Conservation (phyloP, 2,797 vertebrate species). For the Antrozous pallidus region DNA sequence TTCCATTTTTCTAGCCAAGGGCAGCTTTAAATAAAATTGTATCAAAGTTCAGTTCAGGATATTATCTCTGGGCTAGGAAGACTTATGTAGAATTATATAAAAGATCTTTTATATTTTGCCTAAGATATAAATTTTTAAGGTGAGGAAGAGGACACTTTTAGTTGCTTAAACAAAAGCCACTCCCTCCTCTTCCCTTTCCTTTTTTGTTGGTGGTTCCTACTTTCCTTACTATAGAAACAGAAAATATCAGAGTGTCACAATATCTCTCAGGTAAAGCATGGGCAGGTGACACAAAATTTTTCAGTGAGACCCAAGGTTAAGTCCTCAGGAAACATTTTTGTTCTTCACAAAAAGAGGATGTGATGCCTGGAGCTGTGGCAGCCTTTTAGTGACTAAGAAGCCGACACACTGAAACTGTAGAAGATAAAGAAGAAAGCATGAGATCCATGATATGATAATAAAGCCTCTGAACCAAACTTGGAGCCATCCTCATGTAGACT, state of each 20-base stretch:
- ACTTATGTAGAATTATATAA: background rate
- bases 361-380: background rate
- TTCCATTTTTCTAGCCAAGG: background rate
- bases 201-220: background rate
- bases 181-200: background rate
- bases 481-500: background rate
- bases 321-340: background rate
- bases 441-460: background rate
- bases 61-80: conserved; percentile 9
- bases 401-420: background rate
- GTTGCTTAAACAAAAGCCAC: background rate
- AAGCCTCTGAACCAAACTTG: background rate
- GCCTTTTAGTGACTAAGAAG: background rate
- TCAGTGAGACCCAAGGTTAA: background rate
- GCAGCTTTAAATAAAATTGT: conserved; percentile 44
- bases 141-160: background rate
- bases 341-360: background rate
- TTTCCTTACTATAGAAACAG: background rate
- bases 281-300: background rate
- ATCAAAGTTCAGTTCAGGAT: background rate
- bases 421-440: background rate
- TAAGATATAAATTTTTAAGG: background rate
- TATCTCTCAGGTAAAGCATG: background rate
- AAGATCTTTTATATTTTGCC: background rate
- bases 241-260: background rate